Percentiles rank a stretch among this genome's conserved stretches.
These are phyloP conservation scores for Caenorhabditis tropicalis DNA, from an alignment of 1,140 invertebrate species.

Conservation along the genomic window DNA sequence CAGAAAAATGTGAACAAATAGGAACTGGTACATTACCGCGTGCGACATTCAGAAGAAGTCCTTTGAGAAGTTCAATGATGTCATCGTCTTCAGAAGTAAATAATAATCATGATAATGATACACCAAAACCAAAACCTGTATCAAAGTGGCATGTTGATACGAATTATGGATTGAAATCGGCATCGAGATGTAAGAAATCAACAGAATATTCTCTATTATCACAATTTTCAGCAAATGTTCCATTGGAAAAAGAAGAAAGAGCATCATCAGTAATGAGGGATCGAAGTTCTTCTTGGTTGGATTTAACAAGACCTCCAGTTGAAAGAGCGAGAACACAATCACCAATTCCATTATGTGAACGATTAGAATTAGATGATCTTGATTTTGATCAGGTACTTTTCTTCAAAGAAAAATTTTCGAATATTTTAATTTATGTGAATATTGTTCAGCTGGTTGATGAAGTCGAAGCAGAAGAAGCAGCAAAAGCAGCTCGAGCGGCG, in stretches of 20 bases:
- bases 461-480: conserved; percentile 29
- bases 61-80: conserved; percentile 27
- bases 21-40: not conserved
- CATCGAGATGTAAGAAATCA: not conserved
- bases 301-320: not conserved
- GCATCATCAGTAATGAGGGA: conserved; percentile 20
- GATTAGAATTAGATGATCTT: not conserved
- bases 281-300: conserved; percentile 1
- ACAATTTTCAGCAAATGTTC: conserved; percentile 10
- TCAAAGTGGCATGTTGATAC: conserved; percentile 32
- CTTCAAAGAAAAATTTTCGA: not conserved
- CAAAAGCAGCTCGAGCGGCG: not conserved
- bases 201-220: not conserved
- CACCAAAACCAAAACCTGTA: conserved; percentile 5
- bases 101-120: conserved; percentile 16
- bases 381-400: not conserved
- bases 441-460: conserved; percentile 16
- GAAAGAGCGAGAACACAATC: conserved; percentile 29
- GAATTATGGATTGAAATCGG: conserved; percentile 20
- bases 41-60: conserved; percentile 26
- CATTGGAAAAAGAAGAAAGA: conserved; percentile 9
- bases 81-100: conserved; percentile 36
- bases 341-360: conserved; percentile 34
- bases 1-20: conserved; percentile 22
- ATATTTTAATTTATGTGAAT: not conserved